These are phyloP conservation scores for Drosophila tani DNA, from an alignment of 1,140 invertebrate genomes.

Conservation along the genomic window DNA sequence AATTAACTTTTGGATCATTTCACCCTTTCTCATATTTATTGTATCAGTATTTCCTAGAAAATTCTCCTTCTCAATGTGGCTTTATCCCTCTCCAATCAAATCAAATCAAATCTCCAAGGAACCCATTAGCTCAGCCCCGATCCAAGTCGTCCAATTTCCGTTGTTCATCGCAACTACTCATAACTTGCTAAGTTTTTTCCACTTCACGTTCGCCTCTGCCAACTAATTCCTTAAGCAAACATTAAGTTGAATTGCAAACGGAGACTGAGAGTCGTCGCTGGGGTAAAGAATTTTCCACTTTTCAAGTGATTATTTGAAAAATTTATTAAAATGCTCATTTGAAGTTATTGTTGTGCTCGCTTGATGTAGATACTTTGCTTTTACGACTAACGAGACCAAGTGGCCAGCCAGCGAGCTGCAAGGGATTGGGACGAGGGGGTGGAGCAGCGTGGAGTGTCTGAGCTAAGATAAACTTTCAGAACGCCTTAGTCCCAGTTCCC, in stretches of 20 bases:
- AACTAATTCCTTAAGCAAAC: slow-evolving; percentile 80
- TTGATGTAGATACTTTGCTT: slow-evolving; percentile 83
- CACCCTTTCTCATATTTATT: background rate
- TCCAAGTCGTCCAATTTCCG: slow-evolving; percentile 57
- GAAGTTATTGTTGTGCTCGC: slow-evolving; percentile 79
- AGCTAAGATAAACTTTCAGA: slow-evolving; percentile 57
- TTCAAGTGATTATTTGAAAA: slow-evolving; percentile 84
- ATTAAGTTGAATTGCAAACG: slow-evolving; percentile 74
- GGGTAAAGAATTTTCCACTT: slow-evolving; percentile 73
- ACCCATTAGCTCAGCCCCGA: slow-evolving; percentile 35
- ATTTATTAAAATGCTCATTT: slow-evolving; percentile 83
- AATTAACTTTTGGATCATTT: background rate
- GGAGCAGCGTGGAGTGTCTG: slow-evolving; percentile 3
- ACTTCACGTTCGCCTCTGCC: slow-evolving; percentile 27
- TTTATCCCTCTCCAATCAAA: background rate
- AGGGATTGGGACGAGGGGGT: background rate
- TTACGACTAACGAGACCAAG: slow-evolving; percentile 80
- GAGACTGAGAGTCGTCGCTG: slow-evolving; percentile 21
- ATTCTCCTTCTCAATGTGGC: background rate
- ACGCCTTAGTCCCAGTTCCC: slow-evolving; percentile 41
- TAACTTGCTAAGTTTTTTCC: slow-evolving; percentile 45
- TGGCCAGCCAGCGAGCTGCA: slow-evolving; percentile 49
- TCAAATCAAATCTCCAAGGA: background rate
- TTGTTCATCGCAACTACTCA: slow-evolving; percentile 53
- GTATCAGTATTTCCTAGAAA: too few relatives aligned